phyloP scores from a whole-genome alignment of 2,113 vertebrate genomes.

The Scortum barcoo region DNA sequence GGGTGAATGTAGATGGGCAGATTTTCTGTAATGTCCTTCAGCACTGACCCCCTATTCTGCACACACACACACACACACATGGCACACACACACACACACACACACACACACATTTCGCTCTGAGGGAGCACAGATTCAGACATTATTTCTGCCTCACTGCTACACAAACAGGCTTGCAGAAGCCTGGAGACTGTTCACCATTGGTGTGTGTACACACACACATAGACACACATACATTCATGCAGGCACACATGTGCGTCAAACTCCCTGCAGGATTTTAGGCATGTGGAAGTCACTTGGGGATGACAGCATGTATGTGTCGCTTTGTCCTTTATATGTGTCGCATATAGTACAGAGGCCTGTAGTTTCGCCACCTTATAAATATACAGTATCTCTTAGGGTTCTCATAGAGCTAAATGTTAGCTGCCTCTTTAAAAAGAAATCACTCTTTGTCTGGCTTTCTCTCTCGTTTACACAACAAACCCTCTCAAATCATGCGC shows the following conservation, averaged over 20 bases:
- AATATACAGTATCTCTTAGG: constrained; percentile 9
- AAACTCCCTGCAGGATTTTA: constrained; percentile 48
- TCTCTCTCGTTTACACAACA: constrained; percentile 28
- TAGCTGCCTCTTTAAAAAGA: constrained; percentile 39
- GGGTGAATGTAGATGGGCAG: constrained; percentile 55
- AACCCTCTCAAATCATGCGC: constrained; percentile 45
- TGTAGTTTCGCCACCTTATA: constrained; percentile 27
- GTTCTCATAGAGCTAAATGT: constrained; percentile 43
- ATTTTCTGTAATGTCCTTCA: constrained; percentile 73
- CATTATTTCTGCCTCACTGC: constrained; percentile 78
- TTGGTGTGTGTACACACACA: constrained; percentile 17
- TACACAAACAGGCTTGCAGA: constrained; percentile 78
- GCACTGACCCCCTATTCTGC: constrained; percentile 57
- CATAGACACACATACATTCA: constrained; percentile 26
- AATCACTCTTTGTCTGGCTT: constrained; percentile 44
- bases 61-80: constrained; percentile 30
- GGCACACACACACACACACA: constrained; percentile 30
- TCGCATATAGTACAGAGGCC: constrained; percentile 36
- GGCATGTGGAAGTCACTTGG: constrained; percentile 66
- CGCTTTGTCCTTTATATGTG: constrained; percentile 64
- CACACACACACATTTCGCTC: constrained; percentile 64
- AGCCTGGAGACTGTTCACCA: constrained; percentile 70
- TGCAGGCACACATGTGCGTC: constrained; percentile 46
- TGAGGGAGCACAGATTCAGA: constrained; percentile 77
- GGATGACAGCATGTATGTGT: constrained; percentile 70